Conservation (phyloP, 1,140 invertebrate genomes). For the Drosophila pseudoananassae region DNA sequence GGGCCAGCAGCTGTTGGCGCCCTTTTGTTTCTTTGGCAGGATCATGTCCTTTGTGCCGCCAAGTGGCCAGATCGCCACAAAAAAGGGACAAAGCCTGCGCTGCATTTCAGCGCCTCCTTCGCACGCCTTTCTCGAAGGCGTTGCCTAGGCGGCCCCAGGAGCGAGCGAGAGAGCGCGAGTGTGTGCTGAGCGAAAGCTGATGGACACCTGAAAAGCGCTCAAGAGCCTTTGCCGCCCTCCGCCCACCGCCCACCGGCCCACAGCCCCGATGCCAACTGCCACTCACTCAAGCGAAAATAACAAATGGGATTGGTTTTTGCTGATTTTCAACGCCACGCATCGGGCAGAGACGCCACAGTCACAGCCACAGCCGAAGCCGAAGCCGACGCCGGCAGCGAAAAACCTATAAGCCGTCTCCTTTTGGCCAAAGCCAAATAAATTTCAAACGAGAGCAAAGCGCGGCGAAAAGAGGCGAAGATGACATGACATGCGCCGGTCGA, state of each 20-base stretch:
- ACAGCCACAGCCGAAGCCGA: too few species aligned
- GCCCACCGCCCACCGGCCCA: slow-evolving; percentile 6
- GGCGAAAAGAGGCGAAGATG: slow-evolving; percentile 66
- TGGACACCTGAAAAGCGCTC: slow-evolving; percentile 59
- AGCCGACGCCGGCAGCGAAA: slow-evolving; percentile 53
- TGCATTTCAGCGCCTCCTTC: slow-evolving; percentile 1
- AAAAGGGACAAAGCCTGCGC: neutral
- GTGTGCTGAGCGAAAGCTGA: slow-evolving; percentile 72
- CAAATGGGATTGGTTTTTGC: slow-evolving; percentile 84
- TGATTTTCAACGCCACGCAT: slow-evolving; percentile 80
- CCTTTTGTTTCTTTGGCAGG: slow-evolving; percentile 35
- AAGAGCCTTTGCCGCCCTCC: slow-evolving; percentile 13
- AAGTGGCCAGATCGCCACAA: slow-evolving; percentile 70
- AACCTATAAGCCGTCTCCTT: slow-evolving; percentile 84
- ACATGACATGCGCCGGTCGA: neutral
- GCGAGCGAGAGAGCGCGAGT: slow-evolving; percentile 40
- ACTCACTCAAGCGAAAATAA: slow-evolving; percentile 84
- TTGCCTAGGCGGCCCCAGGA: slow-evolving; percentile 43
- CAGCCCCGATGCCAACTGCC: slow-evolving; percentile 80
- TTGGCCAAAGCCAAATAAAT: slow-evolving; percentile 84
- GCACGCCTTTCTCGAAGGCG: slow-evolving; percentile 60
- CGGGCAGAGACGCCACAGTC: slow-evolving; percentile 4
- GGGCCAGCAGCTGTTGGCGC: slow-evolving; percentile 52
- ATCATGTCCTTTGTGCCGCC: slow-evolving; percentile 61
- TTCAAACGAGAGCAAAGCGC: slow-evolving; percentile 70